Evolutionary conservation across 2,797 vertebrate genomes (phyloP), one percentile per base, ranked within the genome.

Genomic region (Chlorospingus flavigularis): DNA sequence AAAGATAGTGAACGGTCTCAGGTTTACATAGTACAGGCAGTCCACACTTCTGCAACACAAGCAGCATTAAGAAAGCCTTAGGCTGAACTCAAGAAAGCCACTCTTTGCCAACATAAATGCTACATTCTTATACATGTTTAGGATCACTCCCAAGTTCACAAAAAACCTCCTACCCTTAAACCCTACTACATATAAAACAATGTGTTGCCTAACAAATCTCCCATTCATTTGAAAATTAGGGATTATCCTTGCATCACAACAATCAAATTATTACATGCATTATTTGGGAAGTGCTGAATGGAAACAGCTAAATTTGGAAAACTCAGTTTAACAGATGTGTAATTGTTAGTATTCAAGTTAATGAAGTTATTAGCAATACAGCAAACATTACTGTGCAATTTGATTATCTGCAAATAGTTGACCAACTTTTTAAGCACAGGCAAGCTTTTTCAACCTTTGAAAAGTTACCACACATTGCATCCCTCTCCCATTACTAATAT

Each of bases 311-410:
- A 23, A 71, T 82, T 71, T 82, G 6, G 42, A 79, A 95, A 94
- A 94, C 77, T 89, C 90, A 91, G 63, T 90, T 96, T 95, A 95
- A 95, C 86, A 95, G 88, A 92, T 87, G 90, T 17, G 1, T 70
- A 81, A 66, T 54, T 85, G 78, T 94, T 94, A 96, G 75, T 71
- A 92, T n/a, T 85, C 30, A 74, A 89, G 63, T 81, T 86, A 86
- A 86, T 61, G 35, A 85, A 63, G 60, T 88, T 75, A 78, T 84
- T 33, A 88, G 80, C 67, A 79, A 53, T 73, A 82, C 16, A 67
- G 61, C 13, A 76, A 62, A 63, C 8, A 40, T 37, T 71, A 90
- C 33, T 66, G 37, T 20, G 19, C 30, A 57, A 65, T 58, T 30
- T 84, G 13, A 67, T 74, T 81, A 65, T 40, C 26, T 71, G 45